Percentiles rank a stretch among this genome's conserved stretches.
phyloP scores from a whole-genome alignment of 30 jellyfish, hydroid and myxozoan genomes.

The Aurelia aurita complex sp. Pacific region DNA sequence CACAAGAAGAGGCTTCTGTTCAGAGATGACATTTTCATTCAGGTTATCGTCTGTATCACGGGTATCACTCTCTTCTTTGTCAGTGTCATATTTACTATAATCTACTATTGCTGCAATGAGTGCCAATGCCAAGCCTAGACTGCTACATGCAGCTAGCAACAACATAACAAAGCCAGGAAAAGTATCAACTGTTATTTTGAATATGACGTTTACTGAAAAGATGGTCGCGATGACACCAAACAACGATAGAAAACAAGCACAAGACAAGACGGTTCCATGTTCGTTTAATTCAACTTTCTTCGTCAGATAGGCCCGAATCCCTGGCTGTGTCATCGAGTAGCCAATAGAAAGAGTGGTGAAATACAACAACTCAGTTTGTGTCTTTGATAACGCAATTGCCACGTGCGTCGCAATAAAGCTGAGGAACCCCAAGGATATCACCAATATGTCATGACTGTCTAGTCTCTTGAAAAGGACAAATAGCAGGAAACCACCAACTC shows the following conservation, averaged over 20 bases:
- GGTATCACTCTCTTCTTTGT: too few species aligned
- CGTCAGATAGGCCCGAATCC: slow-evolving; percentile 18
- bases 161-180: slow-evolving; percentile 7
- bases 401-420: slow-evolving; percentile 19
- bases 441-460: neutral
- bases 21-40: too few species aligned
- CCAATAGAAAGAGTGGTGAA: slow-evolving; percentile 3
- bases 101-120: neutral
- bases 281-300: neutral
- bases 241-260: slow-evolving; percentile 1
- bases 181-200: neutral
- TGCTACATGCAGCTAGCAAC: slow-evolving; percentile 12
- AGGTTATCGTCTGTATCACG: too few species aligned
- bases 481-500: slow-evolving; percentile 20
- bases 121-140: neutral
- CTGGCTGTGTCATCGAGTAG: slow-evolving; percentile 23
- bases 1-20: too few species aligned
- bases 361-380: slow-evolving; percentile 1
- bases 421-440: slow-evolving; percentile 1
- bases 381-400: slow-evolving; percentile 8
- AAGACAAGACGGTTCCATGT: slow-evolving; percentile 18
- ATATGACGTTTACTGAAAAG: slow-evolving; percentile 1
- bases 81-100: too few species aligned
- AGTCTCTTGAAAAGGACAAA: neutral
- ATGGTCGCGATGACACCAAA: neutral